Conservation (phyloP, 2,797 vertebrate genomes). For the Propithecus deckenii region DNA sequence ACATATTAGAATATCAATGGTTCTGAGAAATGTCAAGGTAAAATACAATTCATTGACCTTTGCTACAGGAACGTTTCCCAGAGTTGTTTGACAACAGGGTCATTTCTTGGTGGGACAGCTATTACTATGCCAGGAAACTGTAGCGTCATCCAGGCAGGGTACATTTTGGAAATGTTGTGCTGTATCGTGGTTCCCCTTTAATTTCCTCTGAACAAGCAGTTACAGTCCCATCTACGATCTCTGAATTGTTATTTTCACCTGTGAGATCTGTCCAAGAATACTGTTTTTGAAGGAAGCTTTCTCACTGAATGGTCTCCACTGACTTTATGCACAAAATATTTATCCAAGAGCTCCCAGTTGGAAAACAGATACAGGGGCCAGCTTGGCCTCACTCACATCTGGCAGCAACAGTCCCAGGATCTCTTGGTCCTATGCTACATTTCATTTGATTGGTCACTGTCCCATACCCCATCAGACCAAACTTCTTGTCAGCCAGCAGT, state of each 20-base stretch:
- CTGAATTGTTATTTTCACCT: conserved; percentile 8
- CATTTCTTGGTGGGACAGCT: background rate
- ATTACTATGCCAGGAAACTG: background rate
- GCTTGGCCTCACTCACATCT: background rate
- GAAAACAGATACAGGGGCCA: background rate
- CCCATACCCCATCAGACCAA: background rate
- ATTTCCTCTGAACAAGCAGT: background rate
- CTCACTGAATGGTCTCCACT: background rate
- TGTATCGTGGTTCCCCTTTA: background rate
- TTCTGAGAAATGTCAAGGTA: background rate
- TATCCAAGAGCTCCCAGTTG: background rate
- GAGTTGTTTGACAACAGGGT: background rate
- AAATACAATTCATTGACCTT: background rate
- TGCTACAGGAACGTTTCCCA: background rate
- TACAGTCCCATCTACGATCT: background rate
- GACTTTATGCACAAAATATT: background rate
- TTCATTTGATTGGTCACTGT: background rate
- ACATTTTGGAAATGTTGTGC: background rate
- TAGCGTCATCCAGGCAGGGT: background rate
- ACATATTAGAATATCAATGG: background rate
- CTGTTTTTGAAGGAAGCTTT: background rate
- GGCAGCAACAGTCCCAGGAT: background rate
- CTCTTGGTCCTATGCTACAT: background rate
- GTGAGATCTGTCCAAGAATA: background rate
- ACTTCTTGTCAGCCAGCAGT: background rate